A percentile compares a stretch with the other conserved stretches of the same genome.
Conservation (phyloP, 2,888 invertebrate genomes). For the Hirtodrosophila cameraria region DNA sequence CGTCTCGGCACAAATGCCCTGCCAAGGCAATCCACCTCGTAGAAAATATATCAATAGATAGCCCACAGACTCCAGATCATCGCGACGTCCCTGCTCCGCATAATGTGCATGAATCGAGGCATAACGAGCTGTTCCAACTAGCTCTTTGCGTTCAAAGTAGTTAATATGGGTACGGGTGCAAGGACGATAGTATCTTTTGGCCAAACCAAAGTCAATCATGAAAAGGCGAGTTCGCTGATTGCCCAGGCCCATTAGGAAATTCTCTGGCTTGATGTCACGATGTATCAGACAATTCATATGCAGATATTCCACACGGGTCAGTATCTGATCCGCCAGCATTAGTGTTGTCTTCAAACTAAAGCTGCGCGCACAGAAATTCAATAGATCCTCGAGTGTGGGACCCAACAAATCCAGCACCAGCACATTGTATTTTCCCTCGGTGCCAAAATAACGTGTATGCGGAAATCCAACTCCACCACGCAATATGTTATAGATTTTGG, state of each 20-base stretch:
- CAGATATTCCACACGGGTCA: constrained; percentile 55
- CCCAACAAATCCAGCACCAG: constrained; percentile 65
- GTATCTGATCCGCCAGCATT: constrained; percentile 64
- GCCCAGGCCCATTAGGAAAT: constrained; percentile 63
- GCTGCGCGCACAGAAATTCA: constrained; percentile 57
- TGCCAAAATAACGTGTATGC: constrained; percentile 46
- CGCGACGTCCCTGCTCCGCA: constrained; percentile 66
- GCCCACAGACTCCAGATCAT: constrained; percentile 64
- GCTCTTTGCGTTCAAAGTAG: constrained; percentile 46
- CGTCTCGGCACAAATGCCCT: constrained; percentile 53
- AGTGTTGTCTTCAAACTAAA: constrained; percentile 63
- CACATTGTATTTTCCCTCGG: constrained; percentile 56
- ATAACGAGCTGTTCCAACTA: constrained; percentile 67
- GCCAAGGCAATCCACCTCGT: constrained; percentile 61
- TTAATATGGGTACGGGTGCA: constrained; percentile 43
- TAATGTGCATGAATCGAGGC: constrained; percentile 63
- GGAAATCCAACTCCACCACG: constrained; percentile 60
- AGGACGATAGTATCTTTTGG: constrained; percentile 57
- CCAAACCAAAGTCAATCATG: constrained; percentile 67
- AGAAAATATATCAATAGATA: constrained; percentile 64
- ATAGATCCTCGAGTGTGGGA: constrained; percentile 61
- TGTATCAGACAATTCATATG: constrained; percentile 57
- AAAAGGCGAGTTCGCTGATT: constrained; percentile 40
- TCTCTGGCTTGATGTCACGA: constrained; percentile 71
- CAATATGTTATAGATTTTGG: constrained; percentile 54